These are phyloP conservation scores for Limnothrissa miodon DNA, from an alignment of 2,113 vertebrate species.

Conservation along the genomic window DNA sequence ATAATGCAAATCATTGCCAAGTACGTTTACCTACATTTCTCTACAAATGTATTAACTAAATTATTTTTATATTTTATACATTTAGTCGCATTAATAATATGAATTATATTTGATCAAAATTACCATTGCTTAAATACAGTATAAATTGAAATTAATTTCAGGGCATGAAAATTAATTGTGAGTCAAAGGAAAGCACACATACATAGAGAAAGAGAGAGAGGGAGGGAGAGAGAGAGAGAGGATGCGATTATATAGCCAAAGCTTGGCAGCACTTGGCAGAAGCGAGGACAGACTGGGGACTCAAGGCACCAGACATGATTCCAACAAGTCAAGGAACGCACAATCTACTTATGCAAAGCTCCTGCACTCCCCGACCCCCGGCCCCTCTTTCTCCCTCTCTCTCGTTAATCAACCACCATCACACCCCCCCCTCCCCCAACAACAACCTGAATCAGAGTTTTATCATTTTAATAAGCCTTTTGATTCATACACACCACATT, in stretches of 20 bases:
- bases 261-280: background rate
- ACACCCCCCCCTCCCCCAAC: background rate
- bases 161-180: background rate
- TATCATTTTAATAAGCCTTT: constrained; percentile 44
- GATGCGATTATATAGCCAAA: constrained; percentile 12
- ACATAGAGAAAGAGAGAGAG: background rate
- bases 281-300: constrained; percentile 30
- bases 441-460: constrained; percentile 20
- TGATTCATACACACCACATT: constrained; percentile 37
- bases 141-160: background rate
- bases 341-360: constrained; percentile 34
- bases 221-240: constrained; percentile 1
- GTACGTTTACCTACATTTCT: background rate
- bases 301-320: constrained; percentile 35
- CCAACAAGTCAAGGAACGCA: constrained; percentile 44
- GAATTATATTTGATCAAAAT: background rate
- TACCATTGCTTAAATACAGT: too few species aligned
- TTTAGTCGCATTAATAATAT: background rate
- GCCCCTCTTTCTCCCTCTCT: background rate
- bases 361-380: background rate
- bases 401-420: background rate
- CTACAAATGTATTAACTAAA: background rate
- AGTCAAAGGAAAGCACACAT: background rate
- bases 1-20: background rate
- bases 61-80: background rate